phyloP scores from a whole-genome alignment of 2,888 invertebrate species.

The Flexamia atlantica region DNA sequence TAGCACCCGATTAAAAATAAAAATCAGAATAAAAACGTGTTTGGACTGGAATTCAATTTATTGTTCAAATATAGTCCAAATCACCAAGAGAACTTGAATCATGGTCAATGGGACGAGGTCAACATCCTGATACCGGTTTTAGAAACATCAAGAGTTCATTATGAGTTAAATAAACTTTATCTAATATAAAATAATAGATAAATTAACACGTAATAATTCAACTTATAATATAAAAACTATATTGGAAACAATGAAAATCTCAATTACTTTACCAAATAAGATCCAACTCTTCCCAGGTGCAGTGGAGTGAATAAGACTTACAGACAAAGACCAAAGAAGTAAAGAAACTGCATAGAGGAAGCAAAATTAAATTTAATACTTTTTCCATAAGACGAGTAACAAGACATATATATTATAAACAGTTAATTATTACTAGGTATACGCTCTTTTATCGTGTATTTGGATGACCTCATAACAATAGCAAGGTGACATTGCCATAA shows the following conservation, averaged over 20 bases:
- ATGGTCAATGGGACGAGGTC: conserved; percentile 40
- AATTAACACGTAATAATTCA: too few relatives aligned
- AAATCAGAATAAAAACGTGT: not conserved
- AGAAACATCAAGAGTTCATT: not conserved
- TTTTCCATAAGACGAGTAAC: too few relatives aligned
- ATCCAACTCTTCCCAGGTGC: not conserved
- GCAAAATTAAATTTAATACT: too few relatives aligned
- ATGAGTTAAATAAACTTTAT: not conserved
- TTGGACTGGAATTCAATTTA: not conserved
- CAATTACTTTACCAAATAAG: not conserved
- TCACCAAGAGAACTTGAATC: conserved; percentile 6
- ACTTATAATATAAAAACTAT: too few relatives aligned
- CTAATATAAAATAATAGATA: not conserved
- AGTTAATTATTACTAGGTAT: too few relatives aligned
- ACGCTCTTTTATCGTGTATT: too few relatives aligned
- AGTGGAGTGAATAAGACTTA: not conserved
- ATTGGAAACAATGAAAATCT: not conserved
- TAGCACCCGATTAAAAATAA: too few relatives aligned
- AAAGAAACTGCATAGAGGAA: too few relatives aligned
- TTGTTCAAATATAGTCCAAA: too few relatives aligned
- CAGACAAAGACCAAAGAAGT: not conserved
- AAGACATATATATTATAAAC: too few relatives aligned
- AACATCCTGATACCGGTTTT: conserved; percentile 41
- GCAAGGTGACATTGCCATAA: too few relatives aligned
- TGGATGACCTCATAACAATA: too few relatives aligned